Evolutionary conservation across 2,888 invertebrate genomes (phyloP), one percentile per base, ranked within the genome.

Genomic region (Bhutanitis thaidina): DNA sequence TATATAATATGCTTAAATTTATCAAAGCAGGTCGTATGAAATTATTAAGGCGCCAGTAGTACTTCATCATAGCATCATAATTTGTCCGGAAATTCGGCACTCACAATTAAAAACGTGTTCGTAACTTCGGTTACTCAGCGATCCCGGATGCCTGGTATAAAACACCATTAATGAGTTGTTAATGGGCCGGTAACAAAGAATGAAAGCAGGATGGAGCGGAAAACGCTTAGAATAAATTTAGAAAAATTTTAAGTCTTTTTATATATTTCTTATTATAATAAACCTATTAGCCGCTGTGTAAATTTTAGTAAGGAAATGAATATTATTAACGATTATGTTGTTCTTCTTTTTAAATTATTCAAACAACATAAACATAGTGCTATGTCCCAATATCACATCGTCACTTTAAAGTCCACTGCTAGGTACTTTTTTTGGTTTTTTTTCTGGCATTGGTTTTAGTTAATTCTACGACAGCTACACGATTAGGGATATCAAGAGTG

Each of bases 151-250:
- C 35, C 40, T 32, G 12, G 25, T 34, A 27, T 25, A 35, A 16
- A 50, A 44, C 35, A 39, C 20, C 45, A 16, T 45, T 50, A 44
- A 50, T 39, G 50, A 45, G 16, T 51, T 40, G 45, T 45, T 51
- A 51, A 51, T 51, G 45, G 45, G 20, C 16, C 40, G 39, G 40
- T 30, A 45, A 36, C 36, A 45, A 49, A 49, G 20, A 39, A 32
- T 20, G 50, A 45, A 50, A 32, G 27, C 40, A 32, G 29, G 40
- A 50, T 35, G 40, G 9, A 13, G 34, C 16, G 29, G 40, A 27
- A 10, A 20, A 27, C 40, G 40, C 45, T 51, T 20, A 30, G 50
- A 51, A 51, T 51, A 45, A 45, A 29, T 51, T 45, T 30, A 36
- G n/a, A 16, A 48, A 13, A 41, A 10, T 48, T 35, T 16, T 16